Evolutionary conservation across 2,888 invertebrate genomes (phyloP), one percentile per base, ranked within the genome.

Genomic region (Drepana falcataria): DNA sequence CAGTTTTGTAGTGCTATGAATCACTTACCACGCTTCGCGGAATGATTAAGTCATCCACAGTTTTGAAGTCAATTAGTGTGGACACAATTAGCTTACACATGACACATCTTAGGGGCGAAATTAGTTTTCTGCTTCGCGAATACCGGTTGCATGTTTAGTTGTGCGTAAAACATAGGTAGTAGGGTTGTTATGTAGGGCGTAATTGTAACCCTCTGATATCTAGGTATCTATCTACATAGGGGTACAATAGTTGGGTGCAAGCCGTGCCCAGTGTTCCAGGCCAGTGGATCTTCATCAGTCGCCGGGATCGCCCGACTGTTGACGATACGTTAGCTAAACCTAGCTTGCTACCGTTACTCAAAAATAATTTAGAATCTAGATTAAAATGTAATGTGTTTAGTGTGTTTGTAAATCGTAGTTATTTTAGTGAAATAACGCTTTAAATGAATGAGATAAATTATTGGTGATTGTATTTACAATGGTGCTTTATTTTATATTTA

Each of bases 241-340:
- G 73, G 75, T 58, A 65, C 59, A 67, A 53, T 64, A 71, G 74
- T 65, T 64, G 64, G 61, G 64, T 71, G 73, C 73, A 77, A 77
- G 79, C 77, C 68, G 85, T 89, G 90, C 74, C 85, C 88, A 88
- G 58, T 87, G 87, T 88, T 91, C 90, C 90, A 83, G 63, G 71
- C 79, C 85, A 86, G 72, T 89, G 87, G 75, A 57, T 79, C 79
- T 73, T 77, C 82, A 83, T 80, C 85, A 81, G 79, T 79, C 77
- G 79, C 69, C 71, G 80, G 77, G 74, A 66, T 65, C 73, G 74
- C 75, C 74, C 64, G 75, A 74, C 75, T 73, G 77, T 71, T 68
- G 75, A 67, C 67, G 60, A 54, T 59, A 55, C 59, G 64, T 63
- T 61, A 65, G 65, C 65, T 61, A 65, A 21, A 41, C 40, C 21